These are phyloP conservation scores for Phylloscopus collybita DNA, from an alignment of 2,797 vertebrate genomes.

Conservation along the genomic window DNA sequence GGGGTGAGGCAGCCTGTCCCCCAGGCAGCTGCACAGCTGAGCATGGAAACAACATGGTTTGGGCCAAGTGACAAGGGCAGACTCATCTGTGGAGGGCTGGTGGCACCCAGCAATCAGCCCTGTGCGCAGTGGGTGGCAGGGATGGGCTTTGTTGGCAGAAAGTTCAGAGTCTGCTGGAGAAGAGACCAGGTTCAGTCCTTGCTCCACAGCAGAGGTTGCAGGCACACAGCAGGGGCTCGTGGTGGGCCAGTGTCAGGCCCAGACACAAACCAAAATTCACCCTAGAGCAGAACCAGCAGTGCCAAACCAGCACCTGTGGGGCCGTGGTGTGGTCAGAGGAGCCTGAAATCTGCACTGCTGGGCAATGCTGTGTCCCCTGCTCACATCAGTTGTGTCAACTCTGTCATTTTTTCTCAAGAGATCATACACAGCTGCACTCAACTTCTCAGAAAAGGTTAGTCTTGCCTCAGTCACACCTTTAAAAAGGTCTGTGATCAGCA, in stretches of 20 bases:
- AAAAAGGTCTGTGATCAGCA: neutral
- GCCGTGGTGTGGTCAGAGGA: accelerated
- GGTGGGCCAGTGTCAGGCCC: neutral
- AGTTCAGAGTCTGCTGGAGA: neutral
- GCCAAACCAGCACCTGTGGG: accelerated
- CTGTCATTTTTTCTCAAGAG: too few relatives aligned
- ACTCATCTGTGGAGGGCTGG: neutral
- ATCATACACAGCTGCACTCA: neutral
- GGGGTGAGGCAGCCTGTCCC: neutral
- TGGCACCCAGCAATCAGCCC: neutral
- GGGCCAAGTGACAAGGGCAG: neutral
- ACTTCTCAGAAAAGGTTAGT: too few relatives aligned
- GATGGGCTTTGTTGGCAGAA: neutral
- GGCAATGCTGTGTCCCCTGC: neutral
- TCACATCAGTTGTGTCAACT: accelerated
- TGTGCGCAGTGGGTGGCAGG: accelerated
- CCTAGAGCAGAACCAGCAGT: neutral
- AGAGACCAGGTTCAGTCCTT: neutral
- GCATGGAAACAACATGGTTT: neutral
- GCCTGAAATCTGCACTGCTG: neutral
- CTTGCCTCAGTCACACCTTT: neutral
- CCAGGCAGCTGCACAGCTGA: neutral
- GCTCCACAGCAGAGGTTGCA: neutral
- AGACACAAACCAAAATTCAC: neutral
- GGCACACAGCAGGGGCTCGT: neutral